A percentile compares a stretch with the other conserved stretches of the same genome.
Evolutionary conservation across 2,113 vertebrate genomes (phyloP).

Genomic region (Cottus gobio): DNA sequence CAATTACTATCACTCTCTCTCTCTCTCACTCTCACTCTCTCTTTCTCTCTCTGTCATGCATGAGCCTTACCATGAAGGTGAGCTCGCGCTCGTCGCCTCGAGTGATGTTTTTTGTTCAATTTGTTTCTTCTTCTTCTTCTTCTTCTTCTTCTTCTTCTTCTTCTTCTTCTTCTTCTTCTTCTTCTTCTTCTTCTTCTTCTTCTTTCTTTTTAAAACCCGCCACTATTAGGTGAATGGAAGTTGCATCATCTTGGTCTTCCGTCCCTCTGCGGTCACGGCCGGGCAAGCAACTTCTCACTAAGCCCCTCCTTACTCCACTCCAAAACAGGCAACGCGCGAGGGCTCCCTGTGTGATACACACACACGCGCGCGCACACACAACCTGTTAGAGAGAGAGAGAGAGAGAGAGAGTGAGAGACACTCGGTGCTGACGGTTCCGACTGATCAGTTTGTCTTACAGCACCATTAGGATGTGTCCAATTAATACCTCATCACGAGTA

Average conservation of each 20-base stretch:
- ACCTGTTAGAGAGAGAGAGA: background rate
- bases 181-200: background rate
- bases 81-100: too few species aligned
- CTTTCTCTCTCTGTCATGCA: background rate
- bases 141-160: background rate
- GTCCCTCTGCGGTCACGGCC: conserved; percentile 3
- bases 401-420: background rate
- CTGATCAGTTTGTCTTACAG: background rate
- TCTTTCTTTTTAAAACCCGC: background rate
- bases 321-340: conserved; percentile 17
- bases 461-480: background rate
- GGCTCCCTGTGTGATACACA: background rate
- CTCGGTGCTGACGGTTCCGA: background rate
- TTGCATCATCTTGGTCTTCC: conserved; percentile 61
- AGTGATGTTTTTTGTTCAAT: background rate
- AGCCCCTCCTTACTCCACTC: conserved; percentile 47
- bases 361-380: background rate
- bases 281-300: conserved; percentile 22
- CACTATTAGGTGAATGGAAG: conserved; percentile 4
- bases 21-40: too few species aligned
- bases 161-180: background rate
- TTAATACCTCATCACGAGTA: background rate
- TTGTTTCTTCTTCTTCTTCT: background rate
- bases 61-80: conserved; percentile 38
- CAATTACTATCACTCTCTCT: too few species aligned